These are phyloP conservation scores for Periphyllus acericola DNA, from an alignment of 2,888 invertebrate genomes.

Conservation along the genomic window DNA sequence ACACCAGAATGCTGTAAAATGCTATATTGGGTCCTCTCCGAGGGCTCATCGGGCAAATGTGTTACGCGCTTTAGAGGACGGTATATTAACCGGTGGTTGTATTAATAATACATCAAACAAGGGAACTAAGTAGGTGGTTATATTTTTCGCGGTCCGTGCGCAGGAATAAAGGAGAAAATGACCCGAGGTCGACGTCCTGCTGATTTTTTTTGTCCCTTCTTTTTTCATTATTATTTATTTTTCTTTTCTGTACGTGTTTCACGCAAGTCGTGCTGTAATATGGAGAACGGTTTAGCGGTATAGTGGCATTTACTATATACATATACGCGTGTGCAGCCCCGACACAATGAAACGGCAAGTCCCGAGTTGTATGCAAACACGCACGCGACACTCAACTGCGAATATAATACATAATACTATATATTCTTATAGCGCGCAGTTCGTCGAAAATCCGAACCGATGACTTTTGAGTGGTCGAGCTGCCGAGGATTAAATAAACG, in stretches of 20 bases:
- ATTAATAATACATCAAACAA: not conserved
- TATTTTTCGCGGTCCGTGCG: not conserved
- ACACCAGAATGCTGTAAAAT: no score
- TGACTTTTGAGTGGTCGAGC: conserved; percentile 11
- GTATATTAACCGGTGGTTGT: not conserved
- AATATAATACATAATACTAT: not conserved
- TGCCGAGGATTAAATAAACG: conserved; percentile 17
- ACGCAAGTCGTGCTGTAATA: not conserved
- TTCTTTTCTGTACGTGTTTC: not conserved
- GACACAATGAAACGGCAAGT: conserved; percentile 30
- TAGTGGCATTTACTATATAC: not conserved
- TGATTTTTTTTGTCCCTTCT: not conserved
- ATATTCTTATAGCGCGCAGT: not conserved
- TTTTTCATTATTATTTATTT: not conserved
- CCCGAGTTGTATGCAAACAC: conserved; percentile 39
- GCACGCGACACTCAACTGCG: not conserved
- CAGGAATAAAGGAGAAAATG: not conserved
- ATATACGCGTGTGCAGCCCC: not conserved
- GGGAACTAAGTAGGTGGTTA: no score
- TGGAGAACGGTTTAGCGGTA: not conserved
- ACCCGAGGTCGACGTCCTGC: conserved; percentile 20
- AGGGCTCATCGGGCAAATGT: no score
- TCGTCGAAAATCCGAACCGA: conserved; percentile 38
- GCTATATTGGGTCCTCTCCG: no score
- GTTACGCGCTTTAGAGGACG: no score